phyloP scores from a whole-genome alignment of 2,797 vertebrate genomes.

The Austrolebias charrua region DNA sequence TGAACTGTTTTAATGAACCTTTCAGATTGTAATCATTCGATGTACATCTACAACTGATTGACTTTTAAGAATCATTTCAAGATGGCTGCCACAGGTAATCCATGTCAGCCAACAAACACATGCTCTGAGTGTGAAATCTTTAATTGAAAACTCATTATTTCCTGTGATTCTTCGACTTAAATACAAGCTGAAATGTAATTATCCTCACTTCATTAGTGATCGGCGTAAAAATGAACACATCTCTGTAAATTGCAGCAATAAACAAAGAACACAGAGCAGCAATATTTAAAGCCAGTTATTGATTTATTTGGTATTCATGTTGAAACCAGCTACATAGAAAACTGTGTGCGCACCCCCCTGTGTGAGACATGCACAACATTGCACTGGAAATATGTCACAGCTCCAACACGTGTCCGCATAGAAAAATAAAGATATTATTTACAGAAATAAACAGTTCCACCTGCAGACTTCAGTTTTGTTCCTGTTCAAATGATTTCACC shows the following conservation, averaged over 20 bases:
- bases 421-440: constrained; percentile 84
- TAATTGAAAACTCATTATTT: too few relatives aligned
- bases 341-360: constrained; percentile 43
- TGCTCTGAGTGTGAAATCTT: too few relatives aligned
- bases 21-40: too few relatives aligned
- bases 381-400: constrained; percentile 65
- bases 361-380: constrained; percentile 69
- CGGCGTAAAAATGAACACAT: too few relatives aligned
- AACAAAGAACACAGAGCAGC: background rate
- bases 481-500: constrained; percentile 1
- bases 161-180: too few relatives aligned
- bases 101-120: too few relatives aligned
- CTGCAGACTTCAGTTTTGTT: constrained; percentile 10
- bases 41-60: too few relatives aligned
- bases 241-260: background rate
- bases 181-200: too few relatives aligned
- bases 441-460: constrained; percentile 57
- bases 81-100: too few relatives aligned
- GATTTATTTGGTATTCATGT: constrained; percentile 73
- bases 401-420: constrained; percentile 64
- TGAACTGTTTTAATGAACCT: too few relatives aligned
- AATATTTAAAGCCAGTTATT: constrained; percentile 50
- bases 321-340: constrained; percentile 63
- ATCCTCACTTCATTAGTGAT: too few relatives aligned
- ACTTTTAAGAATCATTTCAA: too few relatives aligned